Conservation (phyloP, 2,888 invertebrate genomes). For the Selenia dentaria region DNA sequence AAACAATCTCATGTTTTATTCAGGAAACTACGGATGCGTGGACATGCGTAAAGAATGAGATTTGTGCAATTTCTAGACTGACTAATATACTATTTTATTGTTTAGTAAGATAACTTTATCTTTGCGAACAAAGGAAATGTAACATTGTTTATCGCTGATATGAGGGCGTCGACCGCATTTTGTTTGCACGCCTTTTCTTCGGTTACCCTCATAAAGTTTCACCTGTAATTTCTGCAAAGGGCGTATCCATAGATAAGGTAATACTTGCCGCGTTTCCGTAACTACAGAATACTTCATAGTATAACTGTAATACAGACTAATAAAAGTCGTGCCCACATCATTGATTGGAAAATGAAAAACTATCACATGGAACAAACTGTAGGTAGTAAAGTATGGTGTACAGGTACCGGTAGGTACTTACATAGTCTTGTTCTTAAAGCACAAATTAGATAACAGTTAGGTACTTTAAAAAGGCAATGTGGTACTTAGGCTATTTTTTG, state of each 20-base stretch:
- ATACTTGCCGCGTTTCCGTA: too few relatives aligned
- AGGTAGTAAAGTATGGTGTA: too few relatives aligned
- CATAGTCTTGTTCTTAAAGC: too few relatives aligned
- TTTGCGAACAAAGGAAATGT: slow-evolving; percentile 55
- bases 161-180: slow-evolving; percentile 50
- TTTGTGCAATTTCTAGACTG: slow-evolving; percentile 2
- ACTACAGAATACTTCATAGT: background rate
- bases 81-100: slow-evolving; percentile 14
- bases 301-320: too few relatives aligned
- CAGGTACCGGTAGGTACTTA: too few relatives aligned
- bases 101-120: slow-evolving; percentile 38
- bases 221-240: background rate
- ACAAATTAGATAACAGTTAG: too few relatives aligned
- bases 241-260: too few relatives aligned
- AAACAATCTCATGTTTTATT: slow-evolving; percentile 13
- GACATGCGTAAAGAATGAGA: slow-evolving; percentile 8
- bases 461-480: too few relatives aligned
- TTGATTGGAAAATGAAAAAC: too few relatives aligned
- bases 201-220: slow-evolving; percentile 13
- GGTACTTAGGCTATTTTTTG: too few relatives aligned
- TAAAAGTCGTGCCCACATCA: too few relatives aligned
- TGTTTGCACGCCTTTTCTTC: slow-evolving; percentile 27
- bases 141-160: slow-evolving; percentile 56
- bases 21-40: slow-evolving; percentile 13
- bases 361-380: too few relatives aligned